Conservation (phyloP, 2,113 vertebrate genomes). For the Sinocyclocheilus maitianheensis region DNA sequence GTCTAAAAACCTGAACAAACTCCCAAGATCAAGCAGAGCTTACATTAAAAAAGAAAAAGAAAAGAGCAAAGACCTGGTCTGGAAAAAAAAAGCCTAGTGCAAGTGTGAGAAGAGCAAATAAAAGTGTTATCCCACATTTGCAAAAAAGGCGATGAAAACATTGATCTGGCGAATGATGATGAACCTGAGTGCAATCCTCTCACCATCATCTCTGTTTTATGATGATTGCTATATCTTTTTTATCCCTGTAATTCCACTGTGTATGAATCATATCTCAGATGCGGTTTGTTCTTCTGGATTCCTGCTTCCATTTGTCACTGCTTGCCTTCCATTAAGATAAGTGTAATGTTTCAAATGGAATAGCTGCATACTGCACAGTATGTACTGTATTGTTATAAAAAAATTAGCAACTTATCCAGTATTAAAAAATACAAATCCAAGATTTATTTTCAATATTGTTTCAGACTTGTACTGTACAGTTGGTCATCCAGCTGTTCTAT, state of each 20-base stretch:
- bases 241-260: slow-evolving; percentile 12
- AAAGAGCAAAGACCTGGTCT: background rate
- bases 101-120: background rate
- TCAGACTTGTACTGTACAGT: too few relatives aligned
- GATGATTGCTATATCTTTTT: background rate
- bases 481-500: too few relatives aligned
- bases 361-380: background rate
- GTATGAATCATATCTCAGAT: background rate
- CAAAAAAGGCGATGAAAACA: slow-evolving; percentile 20
- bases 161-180: slow-evolving; percentile 13
- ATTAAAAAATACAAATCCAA: background rate
- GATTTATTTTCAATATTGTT: too few relatives aligned
- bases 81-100: background rate
- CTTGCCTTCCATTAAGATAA: slow-evolving; percentile 15
- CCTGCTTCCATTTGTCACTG: slow-evolving; percentile 25
- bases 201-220: slow-evolving; percentile 13
- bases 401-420: background rate
- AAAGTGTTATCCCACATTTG: background rate
- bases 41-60: background rate
- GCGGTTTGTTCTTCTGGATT: background rate
- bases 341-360: background rate
- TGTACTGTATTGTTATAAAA: background rate
- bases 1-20: background rate
- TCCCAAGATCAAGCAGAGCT: background rate
- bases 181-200: background rate